A percentile compares a stretch with the other conserved stretches of the same genome.
Conservation (phyloP, 1,140 invertebrate genomes). For the Cryptotermes secundus region DNA sequence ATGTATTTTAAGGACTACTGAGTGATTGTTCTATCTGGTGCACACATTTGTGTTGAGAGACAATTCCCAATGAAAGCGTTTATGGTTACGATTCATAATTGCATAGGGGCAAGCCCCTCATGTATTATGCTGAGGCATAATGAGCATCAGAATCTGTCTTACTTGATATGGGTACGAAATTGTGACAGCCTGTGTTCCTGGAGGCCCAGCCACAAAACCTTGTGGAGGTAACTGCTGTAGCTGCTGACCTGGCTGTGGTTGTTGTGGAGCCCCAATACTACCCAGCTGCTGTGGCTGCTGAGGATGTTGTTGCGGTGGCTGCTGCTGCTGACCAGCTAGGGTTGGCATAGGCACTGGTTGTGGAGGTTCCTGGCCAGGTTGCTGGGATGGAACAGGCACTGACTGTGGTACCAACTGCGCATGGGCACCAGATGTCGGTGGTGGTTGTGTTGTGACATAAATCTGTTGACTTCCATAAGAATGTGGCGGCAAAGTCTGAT, state of each 20-base stretch:
- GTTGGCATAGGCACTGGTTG: not conserved
- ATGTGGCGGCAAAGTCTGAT: not conserved
- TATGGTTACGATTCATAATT: no score
- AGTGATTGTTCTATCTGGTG: no score
- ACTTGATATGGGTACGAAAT: constrained; percentile 32
- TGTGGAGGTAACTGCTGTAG: constrained; percentile 37
- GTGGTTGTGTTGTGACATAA: constrained; percentile 9
- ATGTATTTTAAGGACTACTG: no score
- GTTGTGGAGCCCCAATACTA: not conserved
- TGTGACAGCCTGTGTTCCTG: constrained; percentile 1
- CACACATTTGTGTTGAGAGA: no score
- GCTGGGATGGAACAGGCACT: constrained; percentile 23
- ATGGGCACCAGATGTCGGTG: not conserved
- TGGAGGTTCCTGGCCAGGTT: constrained; percentile 13
- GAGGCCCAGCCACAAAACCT: constrained; percentile 3
- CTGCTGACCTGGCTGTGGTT: not conserved
- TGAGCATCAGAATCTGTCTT: no score
- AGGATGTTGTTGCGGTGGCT: not conserved
- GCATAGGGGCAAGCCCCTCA: no score
- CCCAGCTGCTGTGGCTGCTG: constrained; percentile 20
- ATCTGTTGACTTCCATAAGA: constrained; percentile 22
- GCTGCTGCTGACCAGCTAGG: constrained; percentile 31
- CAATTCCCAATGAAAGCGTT: no score
- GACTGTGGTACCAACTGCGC: not conserved
- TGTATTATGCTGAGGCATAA: no score